A percentile compares a stretch with the other conserved stretches of the same genome.
Conservation (phyloP, 2,888 invertebrate genomes). For the Ditylenchus weischeri region DNA sequence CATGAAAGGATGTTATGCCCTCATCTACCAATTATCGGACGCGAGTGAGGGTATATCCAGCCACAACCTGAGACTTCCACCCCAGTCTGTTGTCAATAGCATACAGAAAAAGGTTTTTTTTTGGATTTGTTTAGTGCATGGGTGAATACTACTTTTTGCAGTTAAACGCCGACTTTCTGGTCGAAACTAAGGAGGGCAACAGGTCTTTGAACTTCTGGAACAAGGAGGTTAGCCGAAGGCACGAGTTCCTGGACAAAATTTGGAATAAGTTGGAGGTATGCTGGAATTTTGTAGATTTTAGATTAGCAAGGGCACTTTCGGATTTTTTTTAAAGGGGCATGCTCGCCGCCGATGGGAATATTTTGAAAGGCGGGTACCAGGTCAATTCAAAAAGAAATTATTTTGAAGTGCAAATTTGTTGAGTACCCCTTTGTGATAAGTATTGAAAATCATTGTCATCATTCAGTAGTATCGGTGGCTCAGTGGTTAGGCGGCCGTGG, state of each 20-base stretch:
- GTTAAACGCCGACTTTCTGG: slow-evolving; percentile 26
- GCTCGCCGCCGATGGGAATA: no score
- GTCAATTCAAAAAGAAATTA: no score
- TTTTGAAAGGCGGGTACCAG: no score
- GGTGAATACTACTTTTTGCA: slow-evolving; percentile 19
- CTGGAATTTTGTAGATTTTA: neutral
- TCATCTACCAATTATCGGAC: slow-evolving; percentile 34
- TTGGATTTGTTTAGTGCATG: no score
- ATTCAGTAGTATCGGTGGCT: no score
- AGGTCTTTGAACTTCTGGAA: slow-evolving; percentile 28
- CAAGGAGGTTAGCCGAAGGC: slow-evolving; percentile 28
- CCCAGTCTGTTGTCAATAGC: slow-evolving; percentile 21
- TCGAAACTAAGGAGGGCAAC: slow-evolving; percentile 28
- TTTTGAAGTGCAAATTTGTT: no score
- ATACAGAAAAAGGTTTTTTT: slow-evolving; percentile 28
- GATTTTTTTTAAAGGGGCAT: neutral
- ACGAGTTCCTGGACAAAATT: slow-evolving; percentile 32
- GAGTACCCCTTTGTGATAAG: no score
- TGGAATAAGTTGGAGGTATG: slow-evolving; percentile 35
- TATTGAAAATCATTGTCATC: no score
- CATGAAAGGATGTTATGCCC: slow-evolving; percentile 42
- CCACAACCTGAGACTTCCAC: slow-evolving; percentile 22
- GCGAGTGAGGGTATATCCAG: slow-evolving; percentile 4
- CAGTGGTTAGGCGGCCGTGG: no score
- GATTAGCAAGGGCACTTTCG: neutral